Percentiles rank a stretch among this genome's conserved stretches.
Evolutionary conservation across 2,888 invertebrate species (phyloP).

Genomic region (Dynastes hyllus): DNA sequence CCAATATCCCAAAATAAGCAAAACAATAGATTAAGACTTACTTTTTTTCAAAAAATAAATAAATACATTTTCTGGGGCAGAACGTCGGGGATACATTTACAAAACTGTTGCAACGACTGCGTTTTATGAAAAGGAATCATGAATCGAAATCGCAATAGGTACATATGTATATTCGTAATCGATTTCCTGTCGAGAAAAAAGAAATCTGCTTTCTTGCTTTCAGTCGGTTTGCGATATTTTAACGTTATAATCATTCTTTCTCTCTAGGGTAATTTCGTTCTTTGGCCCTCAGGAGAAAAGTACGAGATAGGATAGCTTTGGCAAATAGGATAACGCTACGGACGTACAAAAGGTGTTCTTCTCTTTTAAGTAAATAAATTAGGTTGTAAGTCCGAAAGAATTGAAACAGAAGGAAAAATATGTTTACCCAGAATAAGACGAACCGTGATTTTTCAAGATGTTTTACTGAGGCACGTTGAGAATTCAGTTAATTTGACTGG

Average conservation of each 20-base stretch:
- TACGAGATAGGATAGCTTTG: slow-evolving; percentile 9
- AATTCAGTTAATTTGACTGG: too few species aligned
- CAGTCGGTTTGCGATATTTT: slow-evolving; percentile 29
- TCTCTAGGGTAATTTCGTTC: slow-evolving; percentile 36
- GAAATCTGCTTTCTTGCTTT: slow-evolving; percentile 22
- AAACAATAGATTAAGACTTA: too few species aligned
- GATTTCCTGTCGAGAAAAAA: neutral
- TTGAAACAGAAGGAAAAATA: slow-evolving; percentile 1
- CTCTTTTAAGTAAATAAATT: slow-evolving; percentile 12
- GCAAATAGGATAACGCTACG: neutral
- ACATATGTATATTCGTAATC: neutral
- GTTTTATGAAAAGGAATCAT: too few species aligned
- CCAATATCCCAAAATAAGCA: too few species aligned
- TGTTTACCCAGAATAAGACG: neutral
- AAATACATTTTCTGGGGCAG: too few species aligned
- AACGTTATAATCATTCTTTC: slow-evolving; percentile 21
- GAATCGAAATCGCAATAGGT: too few species aligned
- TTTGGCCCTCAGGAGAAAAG: neutral
- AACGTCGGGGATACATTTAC: too few species aligned
- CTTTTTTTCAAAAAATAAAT: too few species aligned
- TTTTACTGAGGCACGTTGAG: too few species aligned
- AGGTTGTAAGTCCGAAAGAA: neutral
- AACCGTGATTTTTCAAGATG: too few species aligned
- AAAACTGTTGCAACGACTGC: too few species aligned
- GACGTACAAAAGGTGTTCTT: neutral